phyloP scores from a whole-genome alignment of 2,113 vertebrate species.

The Grammomys surdaster region DNA sequence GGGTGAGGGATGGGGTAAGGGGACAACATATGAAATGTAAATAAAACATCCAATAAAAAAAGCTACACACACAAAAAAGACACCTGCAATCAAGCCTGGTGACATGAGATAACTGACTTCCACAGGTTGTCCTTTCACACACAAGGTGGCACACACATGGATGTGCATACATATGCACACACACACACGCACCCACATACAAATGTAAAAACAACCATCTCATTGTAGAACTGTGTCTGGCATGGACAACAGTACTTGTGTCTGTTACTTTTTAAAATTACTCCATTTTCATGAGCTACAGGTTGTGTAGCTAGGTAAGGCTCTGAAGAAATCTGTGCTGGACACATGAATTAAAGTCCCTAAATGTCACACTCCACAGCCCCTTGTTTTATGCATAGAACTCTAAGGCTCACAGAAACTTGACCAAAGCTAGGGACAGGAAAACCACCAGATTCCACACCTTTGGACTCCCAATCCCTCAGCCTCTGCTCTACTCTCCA shows the following conservation, averaged over 20 bases:
- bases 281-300: neutral
- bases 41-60: too few relatives aligned
- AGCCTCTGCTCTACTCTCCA: accelerated
- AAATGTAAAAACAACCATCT: neutral
- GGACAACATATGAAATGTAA: too few relatives aligned
- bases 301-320: neutral
- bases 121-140: neutral
- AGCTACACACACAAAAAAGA: too few relatives aligned
- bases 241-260: neutral
- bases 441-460: neutral
- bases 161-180: accelerated
- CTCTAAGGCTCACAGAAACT: too few relatives aligned
- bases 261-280: neutral
- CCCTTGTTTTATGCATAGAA: neutral
- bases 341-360: neutral
- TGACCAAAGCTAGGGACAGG: neutral
- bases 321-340: neutral
- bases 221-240: neutral
- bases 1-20: too few relatives aligned
- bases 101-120: neutral
- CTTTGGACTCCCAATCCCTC: neutral
- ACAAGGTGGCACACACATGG: neutral
- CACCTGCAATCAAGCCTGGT: neutral
- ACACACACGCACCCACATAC: too few relatives aligned
- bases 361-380: neutral